Percentiles rank a stretch among this genome's conserved stretches.
Evolutionary conservation across 2,113 vertebrate genomes (phyloP).

Genomic region (Centropus unirufus): DNA sequence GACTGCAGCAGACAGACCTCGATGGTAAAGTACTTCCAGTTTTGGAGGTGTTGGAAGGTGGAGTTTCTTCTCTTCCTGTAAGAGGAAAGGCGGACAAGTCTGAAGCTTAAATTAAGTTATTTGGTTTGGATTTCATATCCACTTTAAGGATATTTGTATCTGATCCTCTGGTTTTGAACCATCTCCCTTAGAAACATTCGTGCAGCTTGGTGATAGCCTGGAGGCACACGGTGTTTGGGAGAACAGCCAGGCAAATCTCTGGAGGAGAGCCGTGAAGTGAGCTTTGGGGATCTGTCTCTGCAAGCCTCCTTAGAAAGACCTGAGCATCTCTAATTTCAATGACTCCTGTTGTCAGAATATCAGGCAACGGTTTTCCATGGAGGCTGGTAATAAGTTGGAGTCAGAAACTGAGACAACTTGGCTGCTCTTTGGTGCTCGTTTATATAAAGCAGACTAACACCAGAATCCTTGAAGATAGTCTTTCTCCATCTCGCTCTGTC

Average conservation of each 20-base stretch:
- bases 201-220: neutral
- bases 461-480: neutral
- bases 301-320: neutral
- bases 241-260: neutral
- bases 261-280: neutral
- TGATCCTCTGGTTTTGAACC: neutral
- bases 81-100: neutral
- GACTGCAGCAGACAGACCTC: neutral
- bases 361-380: neutral
- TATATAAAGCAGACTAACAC: constrained; percentile 2
- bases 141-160: neutral
- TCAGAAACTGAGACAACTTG: neutral
- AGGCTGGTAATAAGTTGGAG: neutral
- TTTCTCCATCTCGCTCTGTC: neutral
- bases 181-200: neutral
- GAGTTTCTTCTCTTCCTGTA: neutral
- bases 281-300: neutral
- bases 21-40: neutral
- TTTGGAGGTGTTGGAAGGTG: neutral
- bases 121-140: neutral
- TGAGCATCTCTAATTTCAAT: neutral
- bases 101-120: neutral
- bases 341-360: neutral
- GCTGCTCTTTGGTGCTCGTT: neutral
- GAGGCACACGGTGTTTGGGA: neutral